Evolutionary conservation across 2,888 invertebrate genomes (phyloP), one percentile per base, ranked within the genome.

Genomic region (Clivina fossor): DNA sequence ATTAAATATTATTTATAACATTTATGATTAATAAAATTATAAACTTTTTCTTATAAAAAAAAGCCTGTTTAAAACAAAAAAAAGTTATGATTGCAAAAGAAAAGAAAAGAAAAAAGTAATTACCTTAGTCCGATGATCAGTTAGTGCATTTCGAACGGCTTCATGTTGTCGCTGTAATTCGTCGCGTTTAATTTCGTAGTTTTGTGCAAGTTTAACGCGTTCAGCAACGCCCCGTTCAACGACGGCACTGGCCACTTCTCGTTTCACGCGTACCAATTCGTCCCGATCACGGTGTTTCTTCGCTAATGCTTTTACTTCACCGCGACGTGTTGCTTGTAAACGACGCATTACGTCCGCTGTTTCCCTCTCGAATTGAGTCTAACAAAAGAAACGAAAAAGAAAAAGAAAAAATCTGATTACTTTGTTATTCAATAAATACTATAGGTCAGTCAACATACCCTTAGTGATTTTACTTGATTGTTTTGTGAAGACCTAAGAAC

Each of bases 161-260:
- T 90, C 90, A 73, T 93, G 93, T 62, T 86, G 81, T 58, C 84
- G 83, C 69, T 86, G 85, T 28, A 93, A 75, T 61, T 88, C 86
- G 64, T 86, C 84, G 63, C 83, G 83, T 56, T 86, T 85, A 66
- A 83, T 83, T 63, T 91, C 88, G 70, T 86, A 90, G 60, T 85
- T 78, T 69, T 86, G 82, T 63, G 85, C 86, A 65, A 93, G 78
- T 55, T 88, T 83, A 61, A 89, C 88, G 57, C 94, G 83, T 74
- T 95, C 95, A 59, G 87, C 85, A 44, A 95, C 95, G 33, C 93
- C 95, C 59, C 90, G 85, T 66, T 90, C 90, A 61, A 96, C 93
- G 4, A 93, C 86, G 65, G 85, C 81, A 58, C 80, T 82, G 41
- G 82, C 82, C 2, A 93, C 91, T 78, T 94, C 88, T 68, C 93